Conservation (phyloP, 1,140 invertebrate species). For the Drosophila busckii region DNA sequence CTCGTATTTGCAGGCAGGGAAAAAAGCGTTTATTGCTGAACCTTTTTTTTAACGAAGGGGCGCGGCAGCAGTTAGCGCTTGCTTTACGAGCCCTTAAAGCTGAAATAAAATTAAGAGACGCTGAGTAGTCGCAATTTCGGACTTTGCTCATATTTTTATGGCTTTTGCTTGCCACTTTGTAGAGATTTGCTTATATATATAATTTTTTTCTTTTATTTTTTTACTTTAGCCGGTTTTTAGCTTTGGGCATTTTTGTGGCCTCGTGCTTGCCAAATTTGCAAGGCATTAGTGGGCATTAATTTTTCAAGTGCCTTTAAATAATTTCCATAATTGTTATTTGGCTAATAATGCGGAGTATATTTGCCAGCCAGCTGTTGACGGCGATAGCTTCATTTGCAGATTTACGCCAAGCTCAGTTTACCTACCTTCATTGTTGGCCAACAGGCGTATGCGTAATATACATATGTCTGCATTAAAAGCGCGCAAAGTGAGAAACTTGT, state of each 20-base stretch:
- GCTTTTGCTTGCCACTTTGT: constrained; percentile 48
- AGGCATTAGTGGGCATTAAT: constrained; percentile 55
- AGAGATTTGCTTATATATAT: constrained; percentile 32
- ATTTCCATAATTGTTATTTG: constrained; percentile 42
- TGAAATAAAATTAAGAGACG: constrained; percentile 67
- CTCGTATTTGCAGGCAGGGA: not conserved
- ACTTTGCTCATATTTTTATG: constrained; percentile 48
- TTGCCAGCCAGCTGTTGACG: not conserved
- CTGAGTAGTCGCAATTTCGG: constrained; percentile 68
- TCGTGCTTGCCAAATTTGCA: constrained; percentile 39
- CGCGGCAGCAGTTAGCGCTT: constrained; percentile 9
- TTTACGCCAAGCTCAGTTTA: not conserved
- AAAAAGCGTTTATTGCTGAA: constrained; percentile 48
- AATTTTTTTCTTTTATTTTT: constrained; percentile 6
- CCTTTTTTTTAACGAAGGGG: constrained; percentile 14
- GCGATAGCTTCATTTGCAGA: not conserved
- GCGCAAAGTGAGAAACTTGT: no score
- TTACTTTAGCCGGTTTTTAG: not conserved
- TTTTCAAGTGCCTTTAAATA: constrained; percentile 45
- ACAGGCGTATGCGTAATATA: constrained; percentile 14
- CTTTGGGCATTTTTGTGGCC: constrained; percentile 33
- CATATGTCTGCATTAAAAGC: constrained; percentile 1
- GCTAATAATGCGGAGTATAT: constrained; percentile 34
- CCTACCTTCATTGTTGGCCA: not conserved
- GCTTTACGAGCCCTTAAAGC: constrained; percentile 60